Base-by-base conservation (phyloP, 2,797 vertebrate genomes). In the Eulemur coronatus region DNA sequence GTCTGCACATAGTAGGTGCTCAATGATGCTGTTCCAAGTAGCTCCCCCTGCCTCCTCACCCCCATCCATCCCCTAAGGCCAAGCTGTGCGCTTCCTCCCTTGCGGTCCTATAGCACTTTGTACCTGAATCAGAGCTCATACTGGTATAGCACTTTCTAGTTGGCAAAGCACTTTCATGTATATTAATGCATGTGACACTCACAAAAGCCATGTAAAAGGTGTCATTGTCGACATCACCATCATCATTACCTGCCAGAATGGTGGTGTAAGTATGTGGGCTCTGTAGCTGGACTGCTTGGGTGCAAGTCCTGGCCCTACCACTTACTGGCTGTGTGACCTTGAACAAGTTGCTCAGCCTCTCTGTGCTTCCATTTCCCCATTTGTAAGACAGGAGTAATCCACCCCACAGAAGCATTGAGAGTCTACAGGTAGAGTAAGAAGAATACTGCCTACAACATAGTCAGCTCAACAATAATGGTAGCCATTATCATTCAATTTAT, bases 271-370 rank as follows among this genome's bases (percentile, higher is more conserved):
- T 12, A 3, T 20, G 24, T 59, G 78, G 38, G 67, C 20, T 30
- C 35, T 50, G 50, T 41, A 33, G 80, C 76, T 63, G 43, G 63
- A 38, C 22, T 7, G 28, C 67, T 10, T 55, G 69, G 85, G 43
- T 50, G 46, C 55, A 57, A 59, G 73, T 52, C 11, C 2, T 10
- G 70, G 59, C 41, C n/a, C 41, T 20, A 28, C 8, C 9, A 30
- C 22, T 24, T 12, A 26, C 12, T 38, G 67, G 86, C 79, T 78
- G 57, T 69, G 76, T 95, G 96, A 94, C 87, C 65, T 93, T 61
- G 86, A 73, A 55, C 76, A 55, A 73, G 33, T 7, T 50, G 79
- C 92, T 91, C 38, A 43, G 69, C 43, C 41, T 79, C 80, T 88
- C 93, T 92, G 88, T 41, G 65, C 72, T 78, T 38, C 85, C 28